phyloP scores from a whole-genome alignment of 2,888 invertebrate genomes.

The Argyra leucocephala region DNA sequence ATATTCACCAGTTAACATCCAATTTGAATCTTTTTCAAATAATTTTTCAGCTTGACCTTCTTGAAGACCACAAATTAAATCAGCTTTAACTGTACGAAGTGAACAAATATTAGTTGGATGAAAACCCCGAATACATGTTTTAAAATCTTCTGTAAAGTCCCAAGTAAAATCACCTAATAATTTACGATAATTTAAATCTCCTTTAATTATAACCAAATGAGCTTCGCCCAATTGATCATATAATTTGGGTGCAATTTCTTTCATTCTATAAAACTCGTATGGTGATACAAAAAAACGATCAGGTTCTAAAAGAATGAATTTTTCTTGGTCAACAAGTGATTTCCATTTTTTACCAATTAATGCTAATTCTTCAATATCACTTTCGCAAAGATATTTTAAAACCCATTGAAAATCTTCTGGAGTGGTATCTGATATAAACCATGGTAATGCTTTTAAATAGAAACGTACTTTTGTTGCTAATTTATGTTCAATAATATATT shows the following conservation, averaged over 20 bases:
- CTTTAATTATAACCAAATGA: conserved; percentile 71
- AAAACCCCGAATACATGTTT: conserved; percentile 49
- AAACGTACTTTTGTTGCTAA: conserved; percentile 62
- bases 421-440: conserved; percentile 92
- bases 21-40: conserved; percentile 51
- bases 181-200: conserved; percentile 94
- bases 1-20: conserved; percentile 80
- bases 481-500: conserved; percentile 58
- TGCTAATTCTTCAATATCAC: conserved; percentile 31
- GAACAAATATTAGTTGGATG: conserved; percentile 71
- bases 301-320: conserved; percentile 43
- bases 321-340: conserved; percentile 46
- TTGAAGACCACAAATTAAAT: conserved; percentile 69
- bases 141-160: conserved; percentile 58
- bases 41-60: conserved; percentile 52
- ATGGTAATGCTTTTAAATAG: conserved; percentile 80
- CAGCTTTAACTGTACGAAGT: conserved; percentile 82
- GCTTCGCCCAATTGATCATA: conserved; percentile 62
- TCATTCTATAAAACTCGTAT: conserved; percentile 68
- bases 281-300: conserved; percentile 84
- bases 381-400: conserved; percentile 45
- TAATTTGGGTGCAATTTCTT: conserved; percentile 53
- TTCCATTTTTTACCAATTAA: conserved; percentile 53
- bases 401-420: conserved; percentile 63
- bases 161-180: conserved; percentile 79